Evolutionary conservation across 2,113 vertebrate genomes (phyloP), one percentile per base, ranked within the genome.

Genomic region (Chloroceryle aenea): DNA sequence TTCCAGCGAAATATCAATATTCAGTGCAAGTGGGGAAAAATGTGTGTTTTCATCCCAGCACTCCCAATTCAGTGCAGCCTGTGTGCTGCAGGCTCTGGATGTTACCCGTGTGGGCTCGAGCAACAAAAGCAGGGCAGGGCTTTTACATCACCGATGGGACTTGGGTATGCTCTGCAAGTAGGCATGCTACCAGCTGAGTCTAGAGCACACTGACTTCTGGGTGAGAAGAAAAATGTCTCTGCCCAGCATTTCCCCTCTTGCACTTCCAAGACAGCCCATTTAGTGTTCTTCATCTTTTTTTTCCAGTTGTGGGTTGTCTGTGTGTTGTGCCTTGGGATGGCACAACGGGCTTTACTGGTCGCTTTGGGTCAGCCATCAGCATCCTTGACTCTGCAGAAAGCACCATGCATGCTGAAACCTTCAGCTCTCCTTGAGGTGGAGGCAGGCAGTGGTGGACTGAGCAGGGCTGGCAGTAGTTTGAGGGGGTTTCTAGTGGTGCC

Each of bases 271-370:
- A 26, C 34, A 63, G 34, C 30, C 10, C 14, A 32, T 42, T 64
- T 63, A 0, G 0, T 3, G 0, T 30, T 63, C 48, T 83, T 62
- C 62, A 26, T 14, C 22, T 38, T 68, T 36, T 68, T n/a, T 62
- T 23, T 50, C 45, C 63, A 22, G 40, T 7, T 62, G 63, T 32
- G 38, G 55, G n/a, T 20, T 55, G 29, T 53, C 21, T 16, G 53
- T 0, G 1, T n/a, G n/a, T n/a, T n/a, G n/a, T n/a, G n/a, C 42
- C 14, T 2, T 6, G 18, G 36, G 32, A n/a, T 13, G 38, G 77
- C 43, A 29, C 19, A 45, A 38, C 9, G 45, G 61, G 36, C 18
- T 67, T 43, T 66, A 32, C 87, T 45, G 61, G 36, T 43, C 32
- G 62, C 45, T 82, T 68, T 67, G 71, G 14, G 53, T 45, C 23